Percentiles rank a stretch among this genome's conserved stretches.
Conservation (phyloP, 1,140 invertebrate species). For the Leptinotarsa defecta region DNA sequence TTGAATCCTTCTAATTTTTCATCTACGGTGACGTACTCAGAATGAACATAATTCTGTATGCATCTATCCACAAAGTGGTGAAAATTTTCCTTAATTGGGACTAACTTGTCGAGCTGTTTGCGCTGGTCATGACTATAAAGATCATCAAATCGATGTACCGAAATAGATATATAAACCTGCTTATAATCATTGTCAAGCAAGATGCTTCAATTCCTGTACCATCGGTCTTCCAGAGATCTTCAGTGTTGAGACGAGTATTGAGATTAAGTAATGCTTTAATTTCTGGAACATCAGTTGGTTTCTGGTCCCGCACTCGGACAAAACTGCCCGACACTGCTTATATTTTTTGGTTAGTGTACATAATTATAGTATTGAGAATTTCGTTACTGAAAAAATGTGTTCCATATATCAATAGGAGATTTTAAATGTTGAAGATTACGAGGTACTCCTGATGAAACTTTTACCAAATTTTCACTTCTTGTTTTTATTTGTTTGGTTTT, state of each 20-base stretch:
- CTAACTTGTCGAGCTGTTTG: too few species aligned
- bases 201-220: slow-evolving; percentile 49
- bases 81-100: too few species aligned
- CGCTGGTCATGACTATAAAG: too few species aligned
- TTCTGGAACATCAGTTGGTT: neutral
- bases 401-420: slow-evolving; percentile 1
- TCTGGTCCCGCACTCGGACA: slow-evolving; percentile 30
- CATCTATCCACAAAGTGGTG: too few species aligned
- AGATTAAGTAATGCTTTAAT: neutral
- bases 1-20: too few species aligned
- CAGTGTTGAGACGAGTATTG: neutral
- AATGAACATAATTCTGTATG: too few species aligned
- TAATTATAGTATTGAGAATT: slow-evolving; percentile 1
- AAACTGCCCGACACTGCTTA: slow-evolving; percentile 6
- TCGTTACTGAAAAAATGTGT: slow-evolving; percentile 12
- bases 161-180: slow-evolving; percentile 50
- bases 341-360: slow-evolving; percentile 28
- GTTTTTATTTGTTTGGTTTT: too few species aligned
- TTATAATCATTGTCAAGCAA: slow-evolving; percentile 44
- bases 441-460: neutral
- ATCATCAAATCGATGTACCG: slow-evolving; percentile 25
- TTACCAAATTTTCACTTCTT: neutral
- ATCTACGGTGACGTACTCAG: too few species aligned
- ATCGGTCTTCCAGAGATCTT: slow-evolving; percentile 43
- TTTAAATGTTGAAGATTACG: neutral